Evolutionary conservation across 2,113 vertebrate genomes (phyloP).

Genomic region (Orycteropus afer): DNA sequence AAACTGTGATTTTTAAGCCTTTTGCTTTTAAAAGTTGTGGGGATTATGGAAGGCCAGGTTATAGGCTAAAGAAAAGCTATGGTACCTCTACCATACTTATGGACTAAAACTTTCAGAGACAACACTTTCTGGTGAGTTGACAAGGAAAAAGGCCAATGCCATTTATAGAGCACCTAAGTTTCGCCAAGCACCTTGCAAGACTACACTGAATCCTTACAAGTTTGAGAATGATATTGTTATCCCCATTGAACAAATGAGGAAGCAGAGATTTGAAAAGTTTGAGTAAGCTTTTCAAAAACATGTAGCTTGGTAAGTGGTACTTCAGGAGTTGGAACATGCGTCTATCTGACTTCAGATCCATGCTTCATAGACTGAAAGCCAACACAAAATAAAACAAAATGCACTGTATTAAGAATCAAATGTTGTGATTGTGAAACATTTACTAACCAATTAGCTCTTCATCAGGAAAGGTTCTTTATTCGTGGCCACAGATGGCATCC

Average conservation of each 20-base stretch:
- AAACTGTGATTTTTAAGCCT: not conserved
- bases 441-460: constrained; percentile 67
- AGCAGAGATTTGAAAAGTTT: not conserved
- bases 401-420: constrained; percentile 49
- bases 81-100: not conserved
- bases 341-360: constrained; percentile 48
- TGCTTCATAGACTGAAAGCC: constrained; percentile 48
- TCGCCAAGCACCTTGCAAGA: not conserved
- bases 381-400: constrained; percentile 64
- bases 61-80: not conserved
- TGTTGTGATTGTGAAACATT: constrained; percentile 67
- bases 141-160: not conserved
- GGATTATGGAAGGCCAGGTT: not conserved
- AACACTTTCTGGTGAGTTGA: not conserved
- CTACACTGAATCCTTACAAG: not conserved
- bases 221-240: not conserved
- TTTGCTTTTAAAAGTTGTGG: not conserved
- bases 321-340: not conserved
- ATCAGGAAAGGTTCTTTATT: constrained; percentile 40
- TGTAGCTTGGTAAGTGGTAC: not conserved
- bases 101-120: not conserved
- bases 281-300: constrained; percentile 4
- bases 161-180: not conserved
- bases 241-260: constrained; percentile 2
- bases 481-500: constrained; percentile 62